Base-by-base conservation (phyloP, 2,797 vertebrate genomes). In the Caiman crocodilus region DNA sequence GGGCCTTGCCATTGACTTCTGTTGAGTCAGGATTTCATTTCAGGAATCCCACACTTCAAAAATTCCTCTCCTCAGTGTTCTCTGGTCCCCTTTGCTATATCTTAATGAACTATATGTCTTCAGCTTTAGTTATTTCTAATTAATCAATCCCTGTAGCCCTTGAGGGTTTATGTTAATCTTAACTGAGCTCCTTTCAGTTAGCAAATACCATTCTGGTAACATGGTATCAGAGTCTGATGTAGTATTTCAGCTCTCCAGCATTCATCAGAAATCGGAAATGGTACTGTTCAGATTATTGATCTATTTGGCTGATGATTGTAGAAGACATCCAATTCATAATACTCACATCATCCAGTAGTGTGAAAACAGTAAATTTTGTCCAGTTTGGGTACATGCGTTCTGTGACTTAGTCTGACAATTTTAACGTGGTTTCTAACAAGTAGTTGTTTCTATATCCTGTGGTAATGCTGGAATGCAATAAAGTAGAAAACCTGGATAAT, bases 401-500 rank as follows among this genome's bases (percentile, higher is more conserved):
- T 32, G 20, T 69, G 20, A 4, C 25, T 14, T 25, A 71, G 4
- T 71, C 69, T 73, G 21, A 14, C 32, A 42, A 35, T 14, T 73
- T 73, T 9, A 73, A 42, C 35, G 16, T 32, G 23, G 32, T 71
- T 71, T 71, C 12, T 30, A 71, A 71, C 23, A 20, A 71, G 67
- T 32, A 35, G 6, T 50, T 11, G 26, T 50, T 73, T 50, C 69
- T 71, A 25, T 50, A 21, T 25, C 23, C 28, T 67, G 61, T 91
- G 84, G 69, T 93, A 61, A 28, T 94, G 96, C 79, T 84, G 74
- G 91, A 92, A 80, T 83, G 77, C 84, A 80, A 90, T 94, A 88
- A 89, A 93, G 85, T 92, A 93, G 95, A 90, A 94, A 95, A 88
- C 95, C 85, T 93, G 94, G 95, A 91, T 94, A 95, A 94, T 84